phyloP scores from a whole-genome alignment of 2,888 invertebrate genomes.

The Caenorhabditis panamensis region DNA sequence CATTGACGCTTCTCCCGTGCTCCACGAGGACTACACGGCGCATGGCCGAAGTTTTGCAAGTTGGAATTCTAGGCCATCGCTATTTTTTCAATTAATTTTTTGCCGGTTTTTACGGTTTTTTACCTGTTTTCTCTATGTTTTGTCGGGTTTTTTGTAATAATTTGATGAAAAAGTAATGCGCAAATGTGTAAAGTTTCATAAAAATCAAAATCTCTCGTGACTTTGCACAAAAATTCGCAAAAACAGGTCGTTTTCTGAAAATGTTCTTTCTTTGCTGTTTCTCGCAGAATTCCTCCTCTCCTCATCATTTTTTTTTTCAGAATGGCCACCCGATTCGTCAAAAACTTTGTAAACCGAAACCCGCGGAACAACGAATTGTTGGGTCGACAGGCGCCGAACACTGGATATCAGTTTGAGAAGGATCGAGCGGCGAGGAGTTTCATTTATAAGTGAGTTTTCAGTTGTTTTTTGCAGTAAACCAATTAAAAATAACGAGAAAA shows the following conservation, averaged over 20 bases:
- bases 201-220: background rate
- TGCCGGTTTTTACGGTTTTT: background rate
- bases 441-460: conserved; percentile 73
- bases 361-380: conserved; percentile 77
- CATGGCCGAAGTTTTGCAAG: background rate
- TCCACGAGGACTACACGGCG: conserved; percentile 29
- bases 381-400: conserved; percentile 68
- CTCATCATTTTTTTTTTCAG: background rate
- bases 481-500: background rate
- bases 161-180: background rate
- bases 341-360: conserved; percentile 66
- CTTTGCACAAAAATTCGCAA: background rate
- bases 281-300: background rate
- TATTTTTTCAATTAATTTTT: conserved; percentile 1
- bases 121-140: background rate
- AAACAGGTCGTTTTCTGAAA: conserved; percentile 2
- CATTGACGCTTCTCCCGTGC: too few relatives aligned
- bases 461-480: too few relatives aligned
- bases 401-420: conserved; percentile 77
- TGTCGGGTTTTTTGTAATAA: background rate
- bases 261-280: background rate
- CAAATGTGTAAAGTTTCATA: background rate
- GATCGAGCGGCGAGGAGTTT: conserved; percentile 68
- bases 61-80: conserved; percentile 8
- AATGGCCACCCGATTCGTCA: conserved; percentile 58